Base-by-base conservation (phyloP, 2,888 invertebrate genomes). In the Atethmia centrago region DNA sequence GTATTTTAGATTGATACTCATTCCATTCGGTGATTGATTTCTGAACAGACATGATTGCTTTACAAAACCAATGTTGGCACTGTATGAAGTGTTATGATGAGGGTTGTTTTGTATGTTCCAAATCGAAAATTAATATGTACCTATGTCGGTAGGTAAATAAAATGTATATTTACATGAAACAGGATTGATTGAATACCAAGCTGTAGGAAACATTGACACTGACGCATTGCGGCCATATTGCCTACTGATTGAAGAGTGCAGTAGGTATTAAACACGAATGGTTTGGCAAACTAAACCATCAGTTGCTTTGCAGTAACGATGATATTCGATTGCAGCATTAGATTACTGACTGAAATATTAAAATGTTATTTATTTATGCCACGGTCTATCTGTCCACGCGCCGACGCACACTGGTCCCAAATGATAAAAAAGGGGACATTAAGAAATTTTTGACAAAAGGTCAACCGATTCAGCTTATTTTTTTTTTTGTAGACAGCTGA, bases 1-100 rank as follows among this genome's bases (percentile, higher is more conserved):
- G 25, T 28, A 40, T 51, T 51, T 70, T 25, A 14, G 31, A 67
- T 67, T 45, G 40, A 64, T 55, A 31, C 31, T 64, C 21, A 25
- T 65, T 25, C 21, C 28, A 36, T 45, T 16, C 14, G 51, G 3
- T 80, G 70, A 81, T 80, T 80, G 63, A 84, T 81, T 51, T 56
- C 65, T 31, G 49, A 40, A 47, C 64, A 31, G 56, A 63, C 40
- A 66, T 56, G 62, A 67, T 80, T 80, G 81, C 36, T 70, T 28
- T 45, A 21, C 47, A 59, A 79, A 64, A 56, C 42, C 40, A 73
- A 75, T 67, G 63, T 70, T 67, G 66, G 75, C 63, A 64, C 31
- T 70, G 31, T 66, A 36, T 55, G 51, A 69, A 74, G 25, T 69
- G 53, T 42, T 31, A 40, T 42, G 56, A 64, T 16, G 82, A 49